Evolutionary conservation across 2,113 vertebrate genomes (phyloP).

Genomic region (Phalacrocorax aristotelis): DNA sequence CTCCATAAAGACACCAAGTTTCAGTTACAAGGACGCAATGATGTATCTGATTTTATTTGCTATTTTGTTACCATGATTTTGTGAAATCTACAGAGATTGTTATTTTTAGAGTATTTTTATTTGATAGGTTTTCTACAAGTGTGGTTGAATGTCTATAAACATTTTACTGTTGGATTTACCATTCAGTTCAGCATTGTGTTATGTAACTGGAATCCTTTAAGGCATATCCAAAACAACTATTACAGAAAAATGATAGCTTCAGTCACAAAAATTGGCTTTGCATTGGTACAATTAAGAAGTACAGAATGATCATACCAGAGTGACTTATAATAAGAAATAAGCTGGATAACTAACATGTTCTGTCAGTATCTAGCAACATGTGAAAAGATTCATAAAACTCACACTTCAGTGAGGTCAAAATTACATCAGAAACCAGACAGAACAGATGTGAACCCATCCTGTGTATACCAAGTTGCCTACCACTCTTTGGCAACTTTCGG

Average conservation of each 20-base stretch:
- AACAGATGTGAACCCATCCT: constrained; percentile 10
- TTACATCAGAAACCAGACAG: neutral
- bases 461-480: neutral
- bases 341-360: neutral
- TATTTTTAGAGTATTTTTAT: neutral
- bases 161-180: neutral
- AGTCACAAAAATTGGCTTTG: neutral
- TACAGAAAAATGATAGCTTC: neutral
- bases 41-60: neutral
- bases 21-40: neutral
- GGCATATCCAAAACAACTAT: neutral
- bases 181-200: neutral
- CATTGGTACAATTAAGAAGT: neutral
- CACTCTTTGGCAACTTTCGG: neutral
- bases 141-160: neutral
- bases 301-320: neutral
- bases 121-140: neutral
- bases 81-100: neutral
- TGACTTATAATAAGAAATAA: neutral
- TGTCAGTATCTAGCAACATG: neutral
- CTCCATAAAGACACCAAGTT: neutral
- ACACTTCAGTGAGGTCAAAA: neutral
- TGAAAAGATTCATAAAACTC: neutral
- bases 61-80: neutral
- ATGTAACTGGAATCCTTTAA: neutral